Evolutionary conservation across 2,113 vertebrate species (phyloP), one percentile per base, ranked within the genome.

Genomic region (Platysternon megacephalum): DNA sequence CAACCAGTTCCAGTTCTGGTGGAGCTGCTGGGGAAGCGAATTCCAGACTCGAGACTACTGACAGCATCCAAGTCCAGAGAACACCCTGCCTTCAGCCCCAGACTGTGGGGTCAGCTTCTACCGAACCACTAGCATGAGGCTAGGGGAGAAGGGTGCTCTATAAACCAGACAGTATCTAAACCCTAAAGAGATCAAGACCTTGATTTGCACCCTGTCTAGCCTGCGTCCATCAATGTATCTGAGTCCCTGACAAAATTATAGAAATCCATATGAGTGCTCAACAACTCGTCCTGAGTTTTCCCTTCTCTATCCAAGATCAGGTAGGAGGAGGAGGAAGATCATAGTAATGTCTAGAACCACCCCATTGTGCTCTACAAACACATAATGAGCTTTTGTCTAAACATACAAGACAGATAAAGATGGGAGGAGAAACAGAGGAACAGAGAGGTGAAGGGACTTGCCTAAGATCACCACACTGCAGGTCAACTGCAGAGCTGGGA

Each of bases 391-490:
- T 82, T 48, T 48, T 11, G n/a, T 52, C 79, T 53, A 0, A 80
- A 24, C 8, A 17, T 85, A 48, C 21, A 52, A 56, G 49, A 42
- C 49, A 42, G 84, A 56, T 51, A 65, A 28, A 61, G 44, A 6
- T 1, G 28, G 53, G 32, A 22, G 89, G 56, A 58, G 79, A 8
- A 82, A 42, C 0, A 1, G 32, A 79, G 46, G 46, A 42, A 8
- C 65, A 0, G 65, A 72, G n/a, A 39, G 14, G n/a, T 39, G n/a
- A 72, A 74, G 68, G 9, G 68, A 0, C 58, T 83, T n/a, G 14
- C 53, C 26, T 68, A 56, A 56, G 26, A 0, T 1, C 65, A 12
- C 39, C 51, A 55, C 21, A 14, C 39, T 29, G 5, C 9, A 65
- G 58, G 13, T 85, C 53, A 85, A 10, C 32, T 3, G 39, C n/a